Evolutionary conservation across 2,113 vertebrate species (phyloP).

Genomic region (Myotis brandtii): DNA sequence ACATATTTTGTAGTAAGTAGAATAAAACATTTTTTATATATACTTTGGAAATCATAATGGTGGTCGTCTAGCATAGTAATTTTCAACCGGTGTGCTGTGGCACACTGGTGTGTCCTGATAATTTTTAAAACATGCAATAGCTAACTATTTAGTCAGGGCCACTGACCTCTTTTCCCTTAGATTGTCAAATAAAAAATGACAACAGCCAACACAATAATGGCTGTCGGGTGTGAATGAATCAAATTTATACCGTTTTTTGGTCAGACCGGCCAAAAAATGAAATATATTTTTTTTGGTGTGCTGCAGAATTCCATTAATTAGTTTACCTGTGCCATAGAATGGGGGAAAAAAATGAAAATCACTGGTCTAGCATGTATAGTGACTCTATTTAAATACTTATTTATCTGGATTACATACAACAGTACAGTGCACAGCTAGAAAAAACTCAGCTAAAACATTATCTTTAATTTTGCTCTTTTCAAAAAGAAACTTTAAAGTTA

Average conservation of each 20-base stretch:
- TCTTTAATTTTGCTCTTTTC: slow-evolving; percentile 53
- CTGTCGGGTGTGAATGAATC: background rate
- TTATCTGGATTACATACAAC: slow-evolving; percentile 7
- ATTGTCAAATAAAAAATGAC: background rate
- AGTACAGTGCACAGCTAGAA: background rate
- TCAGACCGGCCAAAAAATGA: background rate
- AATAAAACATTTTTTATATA: background rate
- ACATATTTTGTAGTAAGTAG: background rate
- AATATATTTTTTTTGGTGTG: background rate
- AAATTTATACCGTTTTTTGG: background rate
- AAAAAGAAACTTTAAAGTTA: slow-evolving; percentile 61
- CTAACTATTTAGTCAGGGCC: background rate
- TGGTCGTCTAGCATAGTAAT: background rate
- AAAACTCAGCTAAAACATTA: slow-evolving; percentile 10
- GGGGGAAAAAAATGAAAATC: background rate
- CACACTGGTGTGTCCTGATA: background rate
- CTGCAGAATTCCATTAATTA: background rate
- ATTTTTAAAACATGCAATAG: background rate
- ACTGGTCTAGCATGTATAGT: background rate
- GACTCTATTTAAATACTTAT: slow-evolving; percentile 18
- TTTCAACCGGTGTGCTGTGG: background rate
- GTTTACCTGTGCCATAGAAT: background rate
- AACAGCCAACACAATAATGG: background rate
- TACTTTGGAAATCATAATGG: slow-evolving; percentile 8
- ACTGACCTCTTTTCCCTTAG: background rate